A percentile compares a stretch with the other conserved stretches of the same genome.
Conservation (phyloP, 2,113 vertebrate species). For the Cacatua alba region DNA sequence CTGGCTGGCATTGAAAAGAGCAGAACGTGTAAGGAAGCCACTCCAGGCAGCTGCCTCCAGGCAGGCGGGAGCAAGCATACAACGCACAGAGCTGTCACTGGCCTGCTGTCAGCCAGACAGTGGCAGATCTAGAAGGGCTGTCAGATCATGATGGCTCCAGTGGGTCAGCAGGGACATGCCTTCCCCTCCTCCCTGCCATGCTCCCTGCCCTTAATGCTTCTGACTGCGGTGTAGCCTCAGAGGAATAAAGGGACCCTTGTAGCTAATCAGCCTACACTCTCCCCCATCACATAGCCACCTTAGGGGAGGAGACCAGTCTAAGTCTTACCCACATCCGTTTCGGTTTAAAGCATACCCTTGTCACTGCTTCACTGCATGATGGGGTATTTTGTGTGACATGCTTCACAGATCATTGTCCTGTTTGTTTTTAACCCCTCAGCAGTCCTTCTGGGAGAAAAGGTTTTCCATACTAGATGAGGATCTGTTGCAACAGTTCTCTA, state of each 20-base stretch:
- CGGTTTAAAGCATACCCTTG: neutral
- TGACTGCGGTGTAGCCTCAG: neutral
- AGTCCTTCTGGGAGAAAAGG: neutral
- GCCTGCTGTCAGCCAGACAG: neutral
- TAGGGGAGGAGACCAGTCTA: neutral
- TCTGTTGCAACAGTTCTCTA: neutral
- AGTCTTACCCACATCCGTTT: neutral
- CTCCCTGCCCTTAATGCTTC: neutral
- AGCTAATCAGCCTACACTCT: neutral
- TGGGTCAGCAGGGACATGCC: neutral
- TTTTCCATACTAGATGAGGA: neutral
- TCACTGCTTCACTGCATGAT: neutral
- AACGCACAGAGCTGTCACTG: neutral
- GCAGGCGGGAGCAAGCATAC: neutral
- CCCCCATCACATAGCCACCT: neutral
- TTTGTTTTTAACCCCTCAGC: neutral
- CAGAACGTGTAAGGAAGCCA: constrained; percentile 13
- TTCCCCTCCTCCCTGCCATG: neutral
- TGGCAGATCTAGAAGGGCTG: neutral
- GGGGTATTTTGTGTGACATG: neutral
- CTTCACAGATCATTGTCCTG: neutral
- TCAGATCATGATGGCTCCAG: neutral
- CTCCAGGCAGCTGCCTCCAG: neutral
- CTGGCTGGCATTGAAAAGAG: neutral
- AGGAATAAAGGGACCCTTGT: neutral